phyloP scores from a whole-genome alignment of 2,888 invertebrate genomes.

The Hirtodrosophila duncani region DNA sequence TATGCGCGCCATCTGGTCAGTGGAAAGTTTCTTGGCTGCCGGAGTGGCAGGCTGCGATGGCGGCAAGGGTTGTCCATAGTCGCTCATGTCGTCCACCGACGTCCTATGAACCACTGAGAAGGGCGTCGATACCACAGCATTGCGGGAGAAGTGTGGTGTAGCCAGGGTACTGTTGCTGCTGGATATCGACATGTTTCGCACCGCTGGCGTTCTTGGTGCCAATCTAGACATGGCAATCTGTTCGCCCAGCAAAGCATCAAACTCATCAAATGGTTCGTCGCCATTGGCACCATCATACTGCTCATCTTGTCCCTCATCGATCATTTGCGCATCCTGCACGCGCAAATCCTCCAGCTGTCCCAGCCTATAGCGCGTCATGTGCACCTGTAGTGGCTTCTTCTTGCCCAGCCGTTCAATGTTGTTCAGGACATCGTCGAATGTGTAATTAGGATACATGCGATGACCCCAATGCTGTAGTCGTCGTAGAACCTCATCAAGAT shows the following conservation, averaged over 20 bases:
- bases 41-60: constrained; percentile 63
- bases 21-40: constrained; percentile 76
- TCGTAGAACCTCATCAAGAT: constrained; percentile 88
- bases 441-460: constrained; percentile 91
- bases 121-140: constrained; percentile 72
- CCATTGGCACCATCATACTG: constrained; percentile 59
- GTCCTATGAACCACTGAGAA: constrained; percentile 28
- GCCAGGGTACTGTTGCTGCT: constrained; percentile 42
- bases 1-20: constrained; percentile 84
- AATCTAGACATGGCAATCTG: constrained; percentile 81
- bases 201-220: constrained; percentile 71
- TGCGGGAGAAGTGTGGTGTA: constrained; percentile 70
- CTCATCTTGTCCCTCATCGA: constrained; percentile 79
- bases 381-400: constrained; percentile 87
- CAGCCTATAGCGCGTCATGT: constrained; percentile 82
- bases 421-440: constrained; percentile 91
- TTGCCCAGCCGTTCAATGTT: constrained; percentile 89
- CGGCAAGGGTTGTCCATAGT: constrained; percentile 72
- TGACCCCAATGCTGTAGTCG: constrained; percentile 96
- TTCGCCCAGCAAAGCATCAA: constrained; percentile 82
- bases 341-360: constrained; percentile 78
- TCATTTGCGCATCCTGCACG: constrained; percentile 76
- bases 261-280: constrained; percentile 81
- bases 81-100: constrained; percentile 49
- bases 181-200: constrained; percentile 21